phyloP scores from a whole-genome alignment of 2,797 vertebrate genomes.

The Sebastes vulpes region DNA sequence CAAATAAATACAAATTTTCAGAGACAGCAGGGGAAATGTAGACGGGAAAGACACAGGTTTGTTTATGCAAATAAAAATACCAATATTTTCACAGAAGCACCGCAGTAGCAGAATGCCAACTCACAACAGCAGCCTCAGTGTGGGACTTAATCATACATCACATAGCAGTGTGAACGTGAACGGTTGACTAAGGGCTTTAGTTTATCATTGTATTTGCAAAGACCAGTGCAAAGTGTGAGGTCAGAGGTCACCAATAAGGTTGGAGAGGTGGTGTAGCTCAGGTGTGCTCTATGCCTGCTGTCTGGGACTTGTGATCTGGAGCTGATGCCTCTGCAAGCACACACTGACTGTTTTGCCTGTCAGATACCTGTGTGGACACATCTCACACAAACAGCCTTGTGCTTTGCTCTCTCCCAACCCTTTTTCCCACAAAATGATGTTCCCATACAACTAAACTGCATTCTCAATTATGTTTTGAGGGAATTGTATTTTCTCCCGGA shows the following conservation, averaged over 20 bases:
- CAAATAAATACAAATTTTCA: neutral
- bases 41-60: neutral
- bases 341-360: neutral
- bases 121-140: neutral
- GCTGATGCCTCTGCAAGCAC: neutral
- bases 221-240: neutral
- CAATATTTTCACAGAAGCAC: conserved; percentile 1
- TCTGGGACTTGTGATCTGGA: neutral
- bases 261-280: neutral
- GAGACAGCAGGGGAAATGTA: conserved; percentile 1
- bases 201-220: neutral
- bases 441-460: neutral
- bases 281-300: neutral
- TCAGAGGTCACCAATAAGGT: neutral
- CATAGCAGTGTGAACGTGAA: neutral
- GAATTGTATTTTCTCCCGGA: neutral
- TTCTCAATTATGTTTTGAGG: too few relatives aligned
- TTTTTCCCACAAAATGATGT: neutral
- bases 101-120: neutral
- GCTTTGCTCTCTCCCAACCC: neutral
- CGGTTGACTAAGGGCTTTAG: neutral
- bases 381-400: neutral
- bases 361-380: neutral
- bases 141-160: neutral
- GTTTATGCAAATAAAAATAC: conserved; percentile 33